A percentile compares a stretch with the other conserved stretches of the same genome.
Evolutionary conservation across 2,113 vertebrate species (phyloP).

Genomic region (Dryoscopus gambensis): DNA sequence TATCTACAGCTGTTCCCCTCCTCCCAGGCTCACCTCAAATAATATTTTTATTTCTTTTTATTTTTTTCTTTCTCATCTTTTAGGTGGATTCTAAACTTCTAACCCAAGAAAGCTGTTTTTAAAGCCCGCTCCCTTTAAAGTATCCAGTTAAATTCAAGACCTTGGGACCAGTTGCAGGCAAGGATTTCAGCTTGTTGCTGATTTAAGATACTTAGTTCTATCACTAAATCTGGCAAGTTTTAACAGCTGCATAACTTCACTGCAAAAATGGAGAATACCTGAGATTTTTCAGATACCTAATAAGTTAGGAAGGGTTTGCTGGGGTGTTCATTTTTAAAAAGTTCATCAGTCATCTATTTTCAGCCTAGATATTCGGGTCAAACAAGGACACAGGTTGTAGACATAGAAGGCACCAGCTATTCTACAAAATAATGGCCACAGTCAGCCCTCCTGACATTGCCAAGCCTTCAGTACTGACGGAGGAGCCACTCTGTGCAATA

Average conservation of each 20-base stretch:
- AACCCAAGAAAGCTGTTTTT: background rate
- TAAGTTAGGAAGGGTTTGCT: background rate
- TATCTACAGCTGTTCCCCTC: background rate
- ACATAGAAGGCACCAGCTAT: background rate
- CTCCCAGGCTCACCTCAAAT: background rate
- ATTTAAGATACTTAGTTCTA: background rate
- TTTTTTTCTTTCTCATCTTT: background rate
- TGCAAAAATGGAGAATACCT: background rate
- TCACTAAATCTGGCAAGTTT: background rate
- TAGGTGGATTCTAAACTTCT: background rate
- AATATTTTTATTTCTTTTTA: background rate
- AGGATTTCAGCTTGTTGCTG: background rate
- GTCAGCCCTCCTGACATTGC: background rate
- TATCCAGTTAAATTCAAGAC: background rate
- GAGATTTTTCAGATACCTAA: background rate
- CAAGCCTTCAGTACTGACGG: background rate
- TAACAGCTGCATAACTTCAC: background rate
- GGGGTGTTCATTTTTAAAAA: background rate
- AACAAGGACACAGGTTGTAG: background rate
- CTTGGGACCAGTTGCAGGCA: background rate
- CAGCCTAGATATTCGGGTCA: background rate
- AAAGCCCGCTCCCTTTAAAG: background rate
- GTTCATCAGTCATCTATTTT: background rate
- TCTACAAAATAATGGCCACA: background rate
- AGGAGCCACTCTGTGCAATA: background rate